A percentile compares a stretch with the other conserved stretches of the same genome.
Evolutionary conservation across 1,140 invertebrate genomes (phyloP).

Genomic region (Chionoecetes opilio): DNA sequence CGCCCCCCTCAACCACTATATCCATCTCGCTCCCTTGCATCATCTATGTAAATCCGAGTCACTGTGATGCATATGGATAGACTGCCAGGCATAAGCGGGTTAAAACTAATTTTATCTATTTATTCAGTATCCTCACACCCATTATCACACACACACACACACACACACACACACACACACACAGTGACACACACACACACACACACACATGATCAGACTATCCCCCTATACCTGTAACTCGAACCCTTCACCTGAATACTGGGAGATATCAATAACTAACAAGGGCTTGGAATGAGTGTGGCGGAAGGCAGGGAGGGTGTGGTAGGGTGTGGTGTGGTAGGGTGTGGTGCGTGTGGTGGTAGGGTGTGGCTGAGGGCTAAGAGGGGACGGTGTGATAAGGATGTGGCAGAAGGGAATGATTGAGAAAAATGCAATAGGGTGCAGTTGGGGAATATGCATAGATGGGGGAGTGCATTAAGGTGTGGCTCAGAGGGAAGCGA

Average conservation of each 20-base stretch:
- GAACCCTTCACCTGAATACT: background rate
- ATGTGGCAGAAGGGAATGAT: background rate
- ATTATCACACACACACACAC: background rate
- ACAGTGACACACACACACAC: background rate
- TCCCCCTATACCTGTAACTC: background rate
- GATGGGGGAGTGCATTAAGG: background rate
- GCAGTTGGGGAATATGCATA: too few species aligned
- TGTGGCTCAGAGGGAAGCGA: background rate
- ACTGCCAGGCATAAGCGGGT: background rate
- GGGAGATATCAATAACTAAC: background rate
- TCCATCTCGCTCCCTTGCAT: background rate
- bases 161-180: conserved; percentile 18
- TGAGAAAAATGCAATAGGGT: too few species aligned
- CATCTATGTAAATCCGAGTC: background rate
- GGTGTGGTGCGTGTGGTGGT: background rate
- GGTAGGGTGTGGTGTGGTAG: background rate
- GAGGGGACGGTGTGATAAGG: background rate
- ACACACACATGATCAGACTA: background rate
- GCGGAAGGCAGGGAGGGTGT: background rate
- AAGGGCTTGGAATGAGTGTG: background rate
- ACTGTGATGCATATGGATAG: background rate
- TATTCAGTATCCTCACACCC: background rate
- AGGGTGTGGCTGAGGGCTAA: background rate
- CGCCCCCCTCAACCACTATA: background rate
- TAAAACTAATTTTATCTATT: background rate